Base-by-base conservation (phyloP, 2,888 invertebrate species). In the Polyploca ridens region DNA sequence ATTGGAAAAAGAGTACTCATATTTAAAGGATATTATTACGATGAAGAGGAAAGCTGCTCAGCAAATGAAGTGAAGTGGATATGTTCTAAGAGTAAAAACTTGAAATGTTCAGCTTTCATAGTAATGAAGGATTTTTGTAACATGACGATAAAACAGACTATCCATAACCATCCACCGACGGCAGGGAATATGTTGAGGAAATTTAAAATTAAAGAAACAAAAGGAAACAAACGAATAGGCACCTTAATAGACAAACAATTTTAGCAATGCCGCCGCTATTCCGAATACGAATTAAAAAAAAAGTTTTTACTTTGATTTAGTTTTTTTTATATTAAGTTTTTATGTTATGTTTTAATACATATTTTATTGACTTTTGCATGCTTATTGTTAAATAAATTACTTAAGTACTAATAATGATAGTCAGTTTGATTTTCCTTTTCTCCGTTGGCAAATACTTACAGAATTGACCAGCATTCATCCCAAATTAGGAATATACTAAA, bases 111-210 rank as follows among this genome's bases (percentile, higher is more conserved):
- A 7, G 83, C 84, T 0, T 81, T 64, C 27, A 71, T 86, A 7
- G 49, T 75, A 1, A 79, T 86, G 71, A 77, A 79, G 44, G 73
- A 70, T 5, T 66, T 65, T 1, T 54, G 16, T 0, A 74, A 69
- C 44, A 71, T 82, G n/a, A 46, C 76, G 3, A 62, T 73, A 33
- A 74, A 79, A 44, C 70, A 72, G 41, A 63, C 72, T 0, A 7
- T 44, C 0, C 86, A 85, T 62, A 81, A 75, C 58, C 86, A 86
- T 62, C 65, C 57, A 0, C 69, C 81, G 0, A 77, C 75, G 6
- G 74, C 74, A 2, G 38, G 64, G 3, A 68, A 68, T 19, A 41
- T 76, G 3, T 70, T 66, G 19, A 41, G 41, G 13, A 67, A 61
- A 67, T 49, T 73, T 33, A 75, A 63, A 33, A 38, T 35, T 49